Conservation (phyloP, 2,113 vertebrate species). For the Lonchura striata region DNA sequence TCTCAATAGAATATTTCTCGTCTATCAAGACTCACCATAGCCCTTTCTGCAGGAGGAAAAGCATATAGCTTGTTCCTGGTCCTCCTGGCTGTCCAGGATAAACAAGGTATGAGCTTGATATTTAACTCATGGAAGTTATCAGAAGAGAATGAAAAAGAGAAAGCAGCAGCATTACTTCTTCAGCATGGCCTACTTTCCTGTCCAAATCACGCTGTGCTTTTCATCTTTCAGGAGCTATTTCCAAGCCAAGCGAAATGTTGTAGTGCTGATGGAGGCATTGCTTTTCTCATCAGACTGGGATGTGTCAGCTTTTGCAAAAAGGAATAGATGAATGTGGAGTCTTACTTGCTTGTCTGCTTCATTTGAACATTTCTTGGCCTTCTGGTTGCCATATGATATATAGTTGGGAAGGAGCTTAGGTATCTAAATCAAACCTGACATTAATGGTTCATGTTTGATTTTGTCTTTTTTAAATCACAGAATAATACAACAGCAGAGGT, state of each 20-base stretch:
- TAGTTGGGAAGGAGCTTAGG: neutral
- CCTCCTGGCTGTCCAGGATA: neutral
- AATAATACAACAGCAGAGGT: neutral
- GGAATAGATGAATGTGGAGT: neutral
- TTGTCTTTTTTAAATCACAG: neutral
- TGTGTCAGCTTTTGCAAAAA: neutral
- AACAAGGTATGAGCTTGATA: neutral
- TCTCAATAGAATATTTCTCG: neutral
- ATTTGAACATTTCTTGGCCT: neutral
- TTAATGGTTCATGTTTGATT: neutral
- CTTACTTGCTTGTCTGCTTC: neutral
- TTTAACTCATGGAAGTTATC: neutral
- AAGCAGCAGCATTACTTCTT: neutral
- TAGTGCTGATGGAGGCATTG: neutral
- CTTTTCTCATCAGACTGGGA: neutral
- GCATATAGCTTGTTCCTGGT: neutral
- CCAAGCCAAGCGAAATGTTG: neutral
- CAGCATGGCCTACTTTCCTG: neutral
- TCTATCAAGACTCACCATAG: neutral
- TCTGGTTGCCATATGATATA: neutral
- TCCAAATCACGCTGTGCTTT: neutral
- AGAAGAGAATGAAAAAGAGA: neutral
- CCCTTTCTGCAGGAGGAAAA: neutral
- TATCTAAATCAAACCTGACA: neutral
- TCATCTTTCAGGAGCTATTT: neutral